Conservation (phyloP, 1,140 invertebrate species). For the Drosophila tristis region DNA sequence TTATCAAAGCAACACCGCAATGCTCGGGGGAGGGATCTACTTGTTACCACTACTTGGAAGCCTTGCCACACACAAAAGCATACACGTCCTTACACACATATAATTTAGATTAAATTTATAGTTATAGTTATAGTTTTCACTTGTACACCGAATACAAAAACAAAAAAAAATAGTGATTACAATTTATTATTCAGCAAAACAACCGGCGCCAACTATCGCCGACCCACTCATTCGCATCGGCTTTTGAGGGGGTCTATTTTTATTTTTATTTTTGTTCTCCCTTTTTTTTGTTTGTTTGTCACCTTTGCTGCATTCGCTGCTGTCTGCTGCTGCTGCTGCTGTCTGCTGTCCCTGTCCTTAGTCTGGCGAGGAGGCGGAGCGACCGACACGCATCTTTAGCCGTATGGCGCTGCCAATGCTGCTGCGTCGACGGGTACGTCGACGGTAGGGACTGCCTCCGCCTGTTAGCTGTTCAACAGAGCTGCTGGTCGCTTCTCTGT, state of each 20-base stretch:
- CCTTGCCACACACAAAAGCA: constrained; percentile 18
- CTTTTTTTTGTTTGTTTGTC: constrained; percentile 23
- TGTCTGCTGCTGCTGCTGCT: constrained; percentile 1
- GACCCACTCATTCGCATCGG: not conserved
- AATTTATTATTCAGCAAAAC: constrained; percentile 14
- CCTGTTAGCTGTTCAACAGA: constrained; percentile 61
- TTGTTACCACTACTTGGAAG: constrained; percentile 35
- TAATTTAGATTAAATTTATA: constrained; percentile 12
- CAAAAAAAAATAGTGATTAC: not conserved
- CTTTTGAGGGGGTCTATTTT: too few species aligned
- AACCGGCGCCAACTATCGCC: constrained; percentile 6
- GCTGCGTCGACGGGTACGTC: constrained; percentile 59
- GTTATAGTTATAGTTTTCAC: constrained; percentile 32
- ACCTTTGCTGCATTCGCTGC: not conserved
- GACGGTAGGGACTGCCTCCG: constrained; percentile 48
- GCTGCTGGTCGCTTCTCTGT: constrained; percentile 25
- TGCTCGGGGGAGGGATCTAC: constrained; percentile 14
- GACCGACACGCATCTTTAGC: constrained; percentile 64
- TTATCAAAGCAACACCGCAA: constrained; percentile 38
- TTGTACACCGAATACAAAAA: constrained; percentile 32
- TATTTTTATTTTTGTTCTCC: too few species aligned
- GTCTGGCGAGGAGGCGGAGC: constrained; percentile 65
- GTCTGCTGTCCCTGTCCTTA: constrained; percentile 20
- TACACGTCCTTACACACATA: constrained; percentile 15
- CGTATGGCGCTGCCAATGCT: constrained; percentile 62